phyloP scores from a whole-genome alignment of 2,113 vertebrate species.

The Cranoglanis bouderius region DNA sequence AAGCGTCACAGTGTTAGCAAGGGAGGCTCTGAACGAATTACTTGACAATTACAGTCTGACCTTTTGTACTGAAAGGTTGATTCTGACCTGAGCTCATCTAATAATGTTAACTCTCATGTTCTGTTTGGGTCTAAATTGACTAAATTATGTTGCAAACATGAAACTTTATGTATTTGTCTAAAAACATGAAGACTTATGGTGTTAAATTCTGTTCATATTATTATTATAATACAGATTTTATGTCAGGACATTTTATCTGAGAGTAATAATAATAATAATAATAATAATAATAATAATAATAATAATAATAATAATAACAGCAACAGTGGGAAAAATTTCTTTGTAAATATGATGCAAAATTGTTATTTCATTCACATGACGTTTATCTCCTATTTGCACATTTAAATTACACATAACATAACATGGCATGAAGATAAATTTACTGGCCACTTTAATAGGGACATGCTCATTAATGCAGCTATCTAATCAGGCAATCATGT shows the following conservation, averaged over 20 bases:
- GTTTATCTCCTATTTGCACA: not conserved
- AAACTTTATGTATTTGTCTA: not conserved
- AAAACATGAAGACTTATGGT: not conserved
- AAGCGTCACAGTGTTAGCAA: constrained; percentile 9
- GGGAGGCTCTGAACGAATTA: constrained; percentile 24
- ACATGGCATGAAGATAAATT: not conserved
- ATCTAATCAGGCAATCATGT: not conserved
- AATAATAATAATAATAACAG: not conserved
- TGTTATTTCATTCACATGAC: not conserved
- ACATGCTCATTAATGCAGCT: not conserved
- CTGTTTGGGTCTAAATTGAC: not conserved
- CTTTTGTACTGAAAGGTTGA: constrained; percentile 21
- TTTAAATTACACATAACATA: not conserved
- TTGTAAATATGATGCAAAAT: not conserved
- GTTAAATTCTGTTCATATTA: not conserved
- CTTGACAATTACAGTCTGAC: constrained; percentile 31
- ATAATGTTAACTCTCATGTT: not conserved
- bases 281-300: not conserved
- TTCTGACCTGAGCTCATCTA: not conserved
- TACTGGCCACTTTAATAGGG: not conserved
- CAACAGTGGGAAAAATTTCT: not conserved
- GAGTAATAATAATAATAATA: not conserved
- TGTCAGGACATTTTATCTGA: not conserved
- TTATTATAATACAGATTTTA: not conserved
- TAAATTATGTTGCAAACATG: not conserved